Evolutionary conservation across 2,113 vertebrate genomes (phyloP).

Genomic region (Gyps fulvus): DNA sequence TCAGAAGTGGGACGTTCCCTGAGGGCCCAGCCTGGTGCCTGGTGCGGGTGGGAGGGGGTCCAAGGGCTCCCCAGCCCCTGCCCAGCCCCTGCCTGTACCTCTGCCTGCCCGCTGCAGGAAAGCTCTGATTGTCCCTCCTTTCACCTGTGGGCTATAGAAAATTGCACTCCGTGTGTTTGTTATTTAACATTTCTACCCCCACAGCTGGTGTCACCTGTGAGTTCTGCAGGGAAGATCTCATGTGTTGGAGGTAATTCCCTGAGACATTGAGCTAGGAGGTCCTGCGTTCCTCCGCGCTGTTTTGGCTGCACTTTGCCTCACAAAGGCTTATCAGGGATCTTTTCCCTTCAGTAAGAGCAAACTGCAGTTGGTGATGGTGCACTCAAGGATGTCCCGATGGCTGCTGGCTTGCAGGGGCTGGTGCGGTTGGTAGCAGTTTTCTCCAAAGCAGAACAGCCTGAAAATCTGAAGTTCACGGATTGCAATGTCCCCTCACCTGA

Average conservation of each 20-base stretch:
- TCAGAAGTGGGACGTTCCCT: not conserved
- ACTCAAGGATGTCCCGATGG: rapidly evolving
- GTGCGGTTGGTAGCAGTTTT: not conserved
- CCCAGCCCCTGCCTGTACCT: not conserved
- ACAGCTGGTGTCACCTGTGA: not conserved
- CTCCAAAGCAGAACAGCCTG: not conserved
- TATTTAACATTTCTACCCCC: not conserved
- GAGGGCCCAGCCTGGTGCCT: not conserved
- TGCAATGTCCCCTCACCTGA: not conserved
- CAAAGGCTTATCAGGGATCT: not conserved
- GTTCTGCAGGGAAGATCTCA: rapidly evolving
- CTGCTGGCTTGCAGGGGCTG: not conserved
- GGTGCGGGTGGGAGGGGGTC: not conserved
- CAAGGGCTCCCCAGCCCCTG: not conserved
- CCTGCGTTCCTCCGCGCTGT: rapidly evolving
- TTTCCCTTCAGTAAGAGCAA: rapidly evolving
- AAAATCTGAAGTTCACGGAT: rapidly evolving
- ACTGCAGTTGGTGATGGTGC: rapidly evolving
- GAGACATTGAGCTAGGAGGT: not conserved
- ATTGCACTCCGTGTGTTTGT: not conserved
- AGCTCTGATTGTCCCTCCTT: not conserved
- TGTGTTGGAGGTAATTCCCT: not conserved
- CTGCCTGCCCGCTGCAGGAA: not conserved
- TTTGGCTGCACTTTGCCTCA: not conserved
- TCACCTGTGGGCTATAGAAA: not conserved